Evolutionary conservation across 2,797 vertebrate species (phyloP), one percentile per base, ranked within the genome.

Genomic region (Silurus lanzhouensis): DNA sequence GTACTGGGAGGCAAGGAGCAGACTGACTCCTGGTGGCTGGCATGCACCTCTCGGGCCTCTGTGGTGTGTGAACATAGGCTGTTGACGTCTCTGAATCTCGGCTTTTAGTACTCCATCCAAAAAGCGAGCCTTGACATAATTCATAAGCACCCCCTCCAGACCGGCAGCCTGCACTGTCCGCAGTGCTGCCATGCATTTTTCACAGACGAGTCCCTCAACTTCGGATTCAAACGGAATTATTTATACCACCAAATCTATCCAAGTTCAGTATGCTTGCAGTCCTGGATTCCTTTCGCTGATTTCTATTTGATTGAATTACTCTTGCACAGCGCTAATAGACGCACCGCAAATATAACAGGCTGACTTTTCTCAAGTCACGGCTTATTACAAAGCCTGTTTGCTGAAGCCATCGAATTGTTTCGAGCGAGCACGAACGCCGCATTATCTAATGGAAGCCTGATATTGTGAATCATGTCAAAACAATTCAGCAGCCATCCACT

Each of bases 71-170:
- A 86, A 88, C 25, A 20, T 48, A 63, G 88, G 67, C 87, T 38
- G 78, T 76, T 55, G 71, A 12, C 67, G 70, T 84, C 76, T 86
- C 48, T 86, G 74, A 25, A 83, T 67, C 68, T 64, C 66, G 20
- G 0, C 48, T 80, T 82, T 91, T 64, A 61, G 83, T 83, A 86
- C 72, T 81, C 57, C 63, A 90, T 89, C 44, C 83, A 74, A 74
- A 91, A 86, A 84, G 82, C 84, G 79, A 86, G 89, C 84, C 89
- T 87, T 92, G 92, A 94, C 91, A 92, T 91, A 92, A 93, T 92
- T 94, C 93, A 92, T 81, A 91, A 89, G 52, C 84, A 61, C 83
- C 83, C 88, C 90, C 67, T 66, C 63, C 64, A 76, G 63, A 82
- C 63, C 82, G 55, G 77, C 71, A 81, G 81, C 63, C 79, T 38